phyloP scores from a whole-genome alignment of 2,797 vertebrate genomes.

The Vireo griseus region DNA sequence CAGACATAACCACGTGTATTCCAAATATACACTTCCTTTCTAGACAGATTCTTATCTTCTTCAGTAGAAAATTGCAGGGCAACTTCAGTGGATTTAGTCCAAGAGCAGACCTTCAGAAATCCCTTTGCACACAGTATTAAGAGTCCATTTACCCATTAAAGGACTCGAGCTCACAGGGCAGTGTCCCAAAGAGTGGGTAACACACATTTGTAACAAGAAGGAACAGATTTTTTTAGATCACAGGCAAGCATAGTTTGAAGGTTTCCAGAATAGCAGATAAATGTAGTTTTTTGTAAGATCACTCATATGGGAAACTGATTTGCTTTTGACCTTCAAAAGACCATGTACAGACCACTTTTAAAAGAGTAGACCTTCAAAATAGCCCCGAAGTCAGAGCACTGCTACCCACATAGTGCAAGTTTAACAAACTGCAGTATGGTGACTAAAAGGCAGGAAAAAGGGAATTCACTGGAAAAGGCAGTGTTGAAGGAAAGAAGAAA shows the following conservation, averaged over 20 bases:
- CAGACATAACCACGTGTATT: neutral
- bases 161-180: neutral
- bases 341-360: neutral
- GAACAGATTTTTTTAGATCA: neutral
- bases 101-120: neutral
- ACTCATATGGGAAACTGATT: neutral
- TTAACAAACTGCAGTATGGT: neutral
- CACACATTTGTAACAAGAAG: neutral
- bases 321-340: neutral
- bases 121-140: neutral
- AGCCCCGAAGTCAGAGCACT: neutral
- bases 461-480: neutral
- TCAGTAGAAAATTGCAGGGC: neutral
- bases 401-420: fast-evolving
- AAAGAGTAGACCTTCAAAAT: neutral
- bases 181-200: neutral
- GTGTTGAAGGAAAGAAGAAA: neutral
- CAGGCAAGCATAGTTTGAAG: neutral
- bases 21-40: neutral
- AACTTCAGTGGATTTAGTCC: neutral
- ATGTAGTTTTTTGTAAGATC: neutral
- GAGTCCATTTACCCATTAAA: neutral
- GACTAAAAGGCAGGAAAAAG: neutral
- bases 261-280: neutral
- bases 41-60: neutral